phyloP scores from a whole-genome alignment of 2,888 invertebrate species.

The Tridacna crocea region DNA sequence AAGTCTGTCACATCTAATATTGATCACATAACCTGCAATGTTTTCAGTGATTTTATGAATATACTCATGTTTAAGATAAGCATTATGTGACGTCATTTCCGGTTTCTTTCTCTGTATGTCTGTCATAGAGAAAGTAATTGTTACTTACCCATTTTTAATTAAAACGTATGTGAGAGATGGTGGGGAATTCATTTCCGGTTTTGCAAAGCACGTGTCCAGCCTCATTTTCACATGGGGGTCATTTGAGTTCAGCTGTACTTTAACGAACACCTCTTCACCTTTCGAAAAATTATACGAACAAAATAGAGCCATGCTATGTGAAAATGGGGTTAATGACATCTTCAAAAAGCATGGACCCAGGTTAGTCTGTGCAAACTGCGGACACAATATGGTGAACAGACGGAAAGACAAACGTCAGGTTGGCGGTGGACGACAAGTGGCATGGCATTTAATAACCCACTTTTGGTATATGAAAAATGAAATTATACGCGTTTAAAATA shows the following conservation, averaged over 20 bases:
- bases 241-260: slow-evolving; percentile 53
- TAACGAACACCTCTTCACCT: slow-evolving; percentile 63
- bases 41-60: too few species aligned
- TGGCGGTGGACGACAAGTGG: too few species aligned
- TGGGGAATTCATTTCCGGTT: slow-evolving; percentile 45
- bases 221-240: slow-evolving; percentile 64
- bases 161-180: slow-evolving; percentile 45
- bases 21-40: too few species aligned
- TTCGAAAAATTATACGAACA: neutral
- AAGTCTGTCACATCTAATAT: too few species aligned
- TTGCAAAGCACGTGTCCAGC: slow-evolving; percentile 60
- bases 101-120: too few species aligned
- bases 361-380: neutral
- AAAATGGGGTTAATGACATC: neutral
- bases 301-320: neutral
- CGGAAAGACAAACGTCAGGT: too few species aligned
- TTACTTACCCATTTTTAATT: slow-evolving; percentile 61
- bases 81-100: too few species aligned
- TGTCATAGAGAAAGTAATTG: neutral
- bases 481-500: too few species aligned
- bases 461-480: too few species aligned
- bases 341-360: neutral
- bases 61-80: too few species aligned
- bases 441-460: too few species aligned
- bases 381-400: too few species aligned